phyloP scores from a whole-genome alignment of 2,113 vertebrate genomes.

The Ophiodon elongatus region DNA sequence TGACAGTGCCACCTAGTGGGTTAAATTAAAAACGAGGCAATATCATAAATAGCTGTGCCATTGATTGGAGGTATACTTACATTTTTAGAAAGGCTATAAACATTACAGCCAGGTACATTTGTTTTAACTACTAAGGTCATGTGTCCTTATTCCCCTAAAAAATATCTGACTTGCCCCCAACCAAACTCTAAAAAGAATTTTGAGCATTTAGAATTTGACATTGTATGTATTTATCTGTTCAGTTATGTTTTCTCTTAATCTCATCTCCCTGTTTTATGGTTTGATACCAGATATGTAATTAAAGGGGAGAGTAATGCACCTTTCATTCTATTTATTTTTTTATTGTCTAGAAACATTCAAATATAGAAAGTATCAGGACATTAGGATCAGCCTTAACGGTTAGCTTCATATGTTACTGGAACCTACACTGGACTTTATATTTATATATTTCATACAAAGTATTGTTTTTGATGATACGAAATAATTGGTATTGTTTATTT shows the following conservation, averaged over 20 bases:
- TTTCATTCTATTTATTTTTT: neutral
- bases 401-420: neutral
- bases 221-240: neutral
- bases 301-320: neutral
- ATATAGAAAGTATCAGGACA: too few relatives aligned
- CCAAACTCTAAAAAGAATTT: neutral
- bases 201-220: neutral
- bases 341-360: neutral
- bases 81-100: neutral
- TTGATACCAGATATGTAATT: neutral
- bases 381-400: neutral
- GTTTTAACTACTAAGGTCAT: neutral
- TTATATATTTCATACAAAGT: neutral
- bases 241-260: neutral
- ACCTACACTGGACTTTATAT: neutral
- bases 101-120: neutral
- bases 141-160: neutral
- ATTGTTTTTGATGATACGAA: neutral
- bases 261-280: neutral
- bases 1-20: constrained; percentile 66
- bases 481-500: neutral
- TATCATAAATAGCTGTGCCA: neutral
- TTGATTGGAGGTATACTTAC: neutral
- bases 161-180: neutral
- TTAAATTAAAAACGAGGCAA: neutral